Conservation (phyloP, 2,113 vertebrate genomes). For the Baryphthengus martii region DNA sequence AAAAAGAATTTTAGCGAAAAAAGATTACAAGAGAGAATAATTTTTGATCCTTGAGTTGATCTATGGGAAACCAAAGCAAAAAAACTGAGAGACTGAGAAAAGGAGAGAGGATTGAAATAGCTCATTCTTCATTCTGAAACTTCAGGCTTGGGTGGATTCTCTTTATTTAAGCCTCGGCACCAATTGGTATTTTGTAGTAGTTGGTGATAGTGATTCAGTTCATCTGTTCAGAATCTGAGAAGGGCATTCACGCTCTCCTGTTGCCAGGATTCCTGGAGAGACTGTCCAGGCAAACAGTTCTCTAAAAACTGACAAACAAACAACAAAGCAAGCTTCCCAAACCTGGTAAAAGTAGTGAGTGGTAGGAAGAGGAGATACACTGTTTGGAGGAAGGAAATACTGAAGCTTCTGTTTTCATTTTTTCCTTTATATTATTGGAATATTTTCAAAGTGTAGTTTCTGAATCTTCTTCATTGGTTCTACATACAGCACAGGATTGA, state of each 20-base stretch:
- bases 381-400: background rate
- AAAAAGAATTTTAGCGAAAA: background rate
- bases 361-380: background rate
- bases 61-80: background rate
- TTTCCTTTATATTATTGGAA: background rate
- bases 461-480: background rate
- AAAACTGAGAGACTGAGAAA: background rate
- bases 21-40: background rate
- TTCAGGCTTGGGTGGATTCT: background rate
- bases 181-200: background rate
- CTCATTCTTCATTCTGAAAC: background rate
- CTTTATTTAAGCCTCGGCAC: background rate
- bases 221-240: background rate
- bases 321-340: background rate
- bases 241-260: background rate
- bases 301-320: background rate
- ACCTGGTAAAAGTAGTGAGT: background rate
- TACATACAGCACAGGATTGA: background rate
- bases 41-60: background rate
- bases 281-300: background rate
- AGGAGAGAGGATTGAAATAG: background rate
- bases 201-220: background rate
- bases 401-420: background rate
- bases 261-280: background rate
- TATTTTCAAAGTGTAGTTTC: background rate